Evolutionary conservation across 2,797 vertebrate genomes (phyloP).

Genomic region (Mus spretus): DNA sequence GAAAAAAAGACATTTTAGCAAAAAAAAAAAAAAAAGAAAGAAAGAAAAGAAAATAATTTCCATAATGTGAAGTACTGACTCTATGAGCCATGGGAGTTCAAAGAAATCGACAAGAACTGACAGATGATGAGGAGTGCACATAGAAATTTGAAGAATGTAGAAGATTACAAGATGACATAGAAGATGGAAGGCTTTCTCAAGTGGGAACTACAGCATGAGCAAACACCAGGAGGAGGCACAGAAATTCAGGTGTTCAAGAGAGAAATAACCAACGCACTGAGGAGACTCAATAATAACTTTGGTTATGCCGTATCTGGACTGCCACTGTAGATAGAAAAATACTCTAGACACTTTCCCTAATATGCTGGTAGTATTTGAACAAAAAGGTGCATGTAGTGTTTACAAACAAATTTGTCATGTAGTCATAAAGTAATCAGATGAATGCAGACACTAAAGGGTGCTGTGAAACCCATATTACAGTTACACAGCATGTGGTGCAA

Average conservation of each 20-base stretch:
- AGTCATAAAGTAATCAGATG: not conserved
- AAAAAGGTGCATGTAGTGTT: not conserved
- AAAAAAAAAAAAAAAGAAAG: too few species aligned
- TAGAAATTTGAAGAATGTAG: not conserved
- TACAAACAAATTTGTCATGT: not conserved
- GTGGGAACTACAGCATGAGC: not conserved
- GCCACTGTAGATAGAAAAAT: not conserved
- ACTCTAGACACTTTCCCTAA: not conserved
- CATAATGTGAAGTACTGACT: not conserved
- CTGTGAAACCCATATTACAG: not conserved
- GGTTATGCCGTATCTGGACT: not conserved
- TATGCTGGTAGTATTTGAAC: not conserved
- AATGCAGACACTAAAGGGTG: not conserved
- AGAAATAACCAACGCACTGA: not conserved
- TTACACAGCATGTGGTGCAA: not conserved
- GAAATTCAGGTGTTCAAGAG: not conserved
- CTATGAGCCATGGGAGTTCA: not conserved
- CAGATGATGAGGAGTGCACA: not conserved
- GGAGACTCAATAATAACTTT: not conserved
- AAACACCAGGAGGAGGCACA: not conserved
- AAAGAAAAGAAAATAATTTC: slow-evolving; percentile 55
- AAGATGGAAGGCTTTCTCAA: slow-evolving; percentile 8
- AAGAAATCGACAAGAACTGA: not conserved
- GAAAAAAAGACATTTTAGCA: too few species aligned
- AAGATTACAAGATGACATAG: slow-evolving; percentile 5